Evolutionary conservation across 1,140 invertebrate genomes (phyloP), one percentile per base, ranked within the genome.

Genomic region (Brachionus asplanchnoidis): DNA sequence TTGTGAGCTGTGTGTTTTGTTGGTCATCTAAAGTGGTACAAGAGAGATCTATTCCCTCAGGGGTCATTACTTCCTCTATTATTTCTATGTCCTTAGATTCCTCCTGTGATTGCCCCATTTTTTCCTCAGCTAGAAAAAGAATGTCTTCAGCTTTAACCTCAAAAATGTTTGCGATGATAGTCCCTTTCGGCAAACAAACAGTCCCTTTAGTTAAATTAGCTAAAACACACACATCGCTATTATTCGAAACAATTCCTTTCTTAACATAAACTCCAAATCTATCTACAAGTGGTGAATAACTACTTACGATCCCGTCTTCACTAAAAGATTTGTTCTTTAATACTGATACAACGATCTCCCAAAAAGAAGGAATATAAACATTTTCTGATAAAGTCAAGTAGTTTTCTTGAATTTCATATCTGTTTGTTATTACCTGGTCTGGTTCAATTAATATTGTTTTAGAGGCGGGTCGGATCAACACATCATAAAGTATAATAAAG

Each of bases 401-500:
- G 11, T 70, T 36, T 36, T 70, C 6, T 70, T 26, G 66, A n/a
- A 70, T 28, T 36, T 70, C 66, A 26, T 28, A 70, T 70, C 23
- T 70, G 32, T 9, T 36, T 7, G 26, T 36, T 12, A 6, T 12
- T 14, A 36, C 14, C 14, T 17, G 36, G 32, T 73, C 68, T 11
- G 68, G 68, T 14, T 73, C 36, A 17, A 73, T 73, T 40, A 73
- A 7, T 7, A 73, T 73, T 11, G 65, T 40, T n/a, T 73, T 73
- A 17, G 32, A 36, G 14, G 68, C 68, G 12, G 68, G 68, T 17
- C 32, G 26, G 9, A 73, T 73, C 40, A 73, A 14, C 12, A 73
- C 68, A 73, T 73, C 68, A 36, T 42, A 73, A 9, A 73, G 68
- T 17, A 36, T n/a, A 40, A 73, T 73, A 40, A 73, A 73, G 36